Evolutionary conservation across 2,113 vertebrate genomes (phyloP).

Genomic region (Balaeniceps rex): DNA sequence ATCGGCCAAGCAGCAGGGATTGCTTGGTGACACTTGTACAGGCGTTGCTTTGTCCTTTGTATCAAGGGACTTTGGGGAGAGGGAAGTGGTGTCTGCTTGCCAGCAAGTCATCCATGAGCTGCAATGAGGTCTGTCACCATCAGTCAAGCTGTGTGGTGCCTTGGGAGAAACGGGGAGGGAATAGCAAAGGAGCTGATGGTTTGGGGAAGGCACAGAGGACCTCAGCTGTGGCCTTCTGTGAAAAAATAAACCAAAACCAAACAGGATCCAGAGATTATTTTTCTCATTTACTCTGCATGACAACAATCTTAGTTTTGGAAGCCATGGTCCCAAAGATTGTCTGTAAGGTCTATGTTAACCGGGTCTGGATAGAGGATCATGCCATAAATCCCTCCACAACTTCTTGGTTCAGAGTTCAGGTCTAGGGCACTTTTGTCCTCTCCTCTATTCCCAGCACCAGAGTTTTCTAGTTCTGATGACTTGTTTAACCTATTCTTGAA

Average conservation of each 20-base stretch:
- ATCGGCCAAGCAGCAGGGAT: background rate
- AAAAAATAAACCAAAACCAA: background rate
- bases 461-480: background rate
- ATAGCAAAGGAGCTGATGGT: background rate
- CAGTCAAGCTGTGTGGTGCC: background rate
- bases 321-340: background rate
- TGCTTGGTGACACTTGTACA: background rate
- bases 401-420: background rate
- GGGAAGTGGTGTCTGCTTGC: background rate
- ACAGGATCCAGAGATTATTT: background rate
- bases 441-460: background rate
- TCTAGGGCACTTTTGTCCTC: background rate
- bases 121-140: background rate
- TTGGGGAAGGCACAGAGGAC: background rate
- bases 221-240: background rate
- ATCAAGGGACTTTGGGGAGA: background rate
- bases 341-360: background rate
- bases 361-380: background rate
- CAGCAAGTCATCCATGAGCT: background rate
- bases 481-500: background rate
- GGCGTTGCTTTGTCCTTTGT: constrained; percentile 22
- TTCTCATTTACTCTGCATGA: background rate
- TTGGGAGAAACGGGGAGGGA: background rate
- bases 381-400: background rate
- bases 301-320: background rate